These are phyloP conservation scores for Phrynocephalus vlangalii DNA, from an alignment of 2,797 vertebrate species.

Conservation along the genomic window DNA sequence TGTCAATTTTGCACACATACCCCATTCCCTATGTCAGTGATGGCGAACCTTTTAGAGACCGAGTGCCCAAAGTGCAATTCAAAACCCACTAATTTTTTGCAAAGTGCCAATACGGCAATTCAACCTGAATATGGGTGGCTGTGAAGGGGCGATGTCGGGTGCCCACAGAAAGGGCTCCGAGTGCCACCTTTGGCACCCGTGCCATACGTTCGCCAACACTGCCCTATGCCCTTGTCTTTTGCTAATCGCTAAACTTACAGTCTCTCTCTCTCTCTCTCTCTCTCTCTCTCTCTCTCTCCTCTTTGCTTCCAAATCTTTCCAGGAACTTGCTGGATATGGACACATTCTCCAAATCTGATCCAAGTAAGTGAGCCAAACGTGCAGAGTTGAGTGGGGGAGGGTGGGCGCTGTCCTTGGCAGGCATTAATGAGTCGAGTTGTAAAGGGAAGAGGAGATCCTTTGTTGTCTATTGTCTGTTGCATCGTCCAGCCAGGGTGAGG, in stretches of 20 bases:
- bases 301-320: conserved; percentile 36
- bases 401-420: neutral
- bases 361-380: conserved; percentile 81
- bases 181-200: too few relatives aligned
- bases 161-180: too few relatives aligned
- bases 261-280: conserved; percentile 11
- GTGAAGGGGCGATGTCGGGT: too few relatives aligned
- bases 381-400: too few relatives aligned
- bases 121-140: too few relatives aligned
- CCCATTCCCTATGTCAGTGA: too few relatives aligned
- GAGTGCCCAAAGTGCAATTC: too few relatives aligned
- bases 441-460: neutral
- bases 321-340: conserved; percentile 94
- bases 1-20: neutral
- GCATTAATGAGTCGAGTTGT: neutral
- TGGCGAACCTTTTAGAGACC: too few relatives aligned
- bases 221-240: neutral
- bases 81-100: too few relatives aligned
- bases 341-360: conserved; percentile 95
- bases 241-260: neutral
- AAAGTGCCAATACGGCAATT: too few relatives aligned
- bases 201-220: too few relatives aligned
- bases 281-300: too few relatives aligned
- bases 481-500: neutral
- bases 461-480: neutral